phyloP scores from a whole-genome alignment of 2,797 vertebrate species.

The Ceryle rudis region DNA sequence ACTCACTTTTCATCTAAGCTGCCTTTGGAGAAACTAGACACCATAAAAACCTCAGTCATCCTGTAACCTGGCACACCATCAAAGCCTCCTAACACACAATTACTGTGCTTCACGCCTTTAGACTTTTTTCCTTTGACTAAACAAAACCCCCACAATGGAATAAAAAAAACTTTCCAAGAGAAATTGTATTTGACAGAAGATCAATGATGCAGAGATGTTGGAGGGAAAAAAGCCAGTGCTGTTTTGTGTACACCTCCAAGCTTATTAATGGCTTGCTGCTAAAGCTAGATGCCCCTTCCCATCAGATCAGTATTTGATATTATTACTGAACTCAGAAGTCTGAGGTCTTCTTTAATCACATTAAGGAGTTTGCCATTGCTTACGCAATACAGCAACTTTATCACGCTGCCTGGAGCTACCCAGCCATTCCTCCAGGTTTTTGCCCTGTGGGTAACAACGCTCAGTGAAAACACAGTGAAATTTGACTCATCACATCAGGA shows the following conservation, averaged over 20 bases:
- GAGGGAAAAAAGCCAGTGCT: constrained; percentile 29
- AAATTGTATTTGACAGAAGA: constrained; percentile 64
- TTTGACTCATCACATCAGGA: constrained; percentile 26
- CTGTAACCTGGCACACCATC: constrained; percentile 33
- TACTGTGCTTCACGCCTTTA: constrained; percentile 47
- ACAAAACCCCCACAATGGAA: constrained; percentile 55
- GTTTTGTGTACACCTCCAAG: constrained; percentile 60
- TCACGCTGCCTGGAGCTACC: not conserved
- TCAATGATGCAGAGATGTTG: constrained; percentile 45
- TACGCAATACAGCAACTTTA: not conserved
- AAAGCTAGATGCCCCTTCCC: constrained; percentile 33
- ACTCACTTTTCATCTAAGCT: constrained; percentile 21
- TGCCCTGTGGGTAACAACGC: not conserved
- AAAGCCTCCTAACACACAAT: constrained; percentile 19
- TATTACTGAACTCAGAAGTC: constrained; percentile 29
- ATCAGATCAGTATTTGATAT: constrained; percentile 38
- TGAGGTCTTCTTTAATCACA: constrained; percentile 37
- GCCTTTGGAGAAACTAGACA: constrained; percentile 32
- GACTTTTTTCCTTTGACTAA: constrained; percentile 56
- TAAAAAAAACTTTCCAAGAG: constrained; percentile 57
- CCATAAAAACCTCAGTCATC: constrained; percentile 38
- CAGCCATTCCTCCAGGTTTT: not conserved
- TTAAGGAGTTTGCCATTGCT: constrained; percentile 23
- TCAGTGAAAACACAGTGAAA: not conserved
- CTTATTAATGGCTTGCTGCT: constrained; percentile 41